Percentiles rank a stretch among this genome's conserved stretches.
Conservation (phyloP, 2,888 invertebrate genomes). For the Acronicta aceris region DNA sequence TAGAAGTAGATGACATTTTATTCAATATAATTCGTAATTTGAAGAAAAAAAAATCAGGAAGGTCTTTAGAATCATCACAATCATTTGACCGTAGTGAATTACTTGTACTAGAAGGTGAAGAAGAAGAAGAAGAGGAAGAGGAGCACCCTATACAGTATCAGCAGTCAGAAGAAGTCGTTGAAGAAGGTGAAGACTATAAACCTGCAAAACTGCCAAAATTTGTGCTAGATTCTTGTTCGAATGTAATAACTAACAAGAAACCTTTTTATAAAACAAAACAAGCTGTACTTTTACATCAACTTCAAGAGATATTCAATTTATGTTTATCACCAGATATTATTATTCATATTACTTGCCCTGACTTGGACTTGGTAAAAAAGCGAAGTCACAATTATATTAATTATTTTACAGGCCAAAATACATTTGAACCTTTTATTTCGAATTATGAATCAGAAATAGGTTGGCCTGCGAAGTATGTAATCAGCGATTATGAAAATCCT, state of each 20-base stretch:
- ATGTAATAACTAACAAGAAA: slow-evolving; percentile 65
- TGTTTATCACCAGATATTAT: slow-evolving; percentile 83
- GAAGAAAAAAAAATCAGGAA: slow-evolving; percentile 70
- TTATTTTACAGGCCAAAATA: slow-evolving; percentile 64
- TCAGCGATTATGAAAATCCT: slow-evolving; percentile 65
- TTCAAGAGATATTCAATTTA: slow-evolving; percentile 72
- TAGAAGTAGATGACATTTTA: slow-evolving; percentile 65
- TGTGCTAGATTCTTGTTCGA: slow-evolving; percentile 71
- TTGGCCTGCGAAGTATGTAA: slow-evolving; percentile 76
- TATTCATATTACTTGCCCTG: slow-evolving; percentile 88
- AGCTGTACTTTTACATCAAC: slow-evolving; percentile 69
- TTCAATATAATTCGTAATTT: slow-evolving; percentile 70
- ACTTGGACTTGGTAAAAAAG: slow-evolving; percentile 86
- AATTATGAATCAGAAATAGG: slow-evolving; percentile 61
- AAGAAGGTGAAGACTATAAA: slow-evolving; percentile 65
- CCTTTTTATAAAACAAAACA: slow-evolving; percentile 66
- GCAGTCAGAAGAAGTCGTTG: slow-evolving; percentile 64
- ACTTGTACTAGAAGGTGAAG: slow-evolving; percentile 20
- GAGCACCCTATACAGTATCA: slow-evolving; percentile 58
- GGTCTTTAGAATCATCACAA: slow-evolving; percentile 30
- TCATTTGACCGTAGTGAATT: slow-evolving; percentile 63
- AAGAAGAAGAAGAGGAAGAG: slow-evolving; percentile 60
- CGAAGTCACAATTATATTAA: slow-evolving; percentile 73
- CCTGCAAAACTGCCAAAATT: slow-evolving; percentile 75
- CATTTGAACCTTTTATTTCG: slow-evolving; percentile 62